phyloP scores from a whole-genome alignment of 1,140 invertebrate species.

The Procambarus clarkii region DNA sequence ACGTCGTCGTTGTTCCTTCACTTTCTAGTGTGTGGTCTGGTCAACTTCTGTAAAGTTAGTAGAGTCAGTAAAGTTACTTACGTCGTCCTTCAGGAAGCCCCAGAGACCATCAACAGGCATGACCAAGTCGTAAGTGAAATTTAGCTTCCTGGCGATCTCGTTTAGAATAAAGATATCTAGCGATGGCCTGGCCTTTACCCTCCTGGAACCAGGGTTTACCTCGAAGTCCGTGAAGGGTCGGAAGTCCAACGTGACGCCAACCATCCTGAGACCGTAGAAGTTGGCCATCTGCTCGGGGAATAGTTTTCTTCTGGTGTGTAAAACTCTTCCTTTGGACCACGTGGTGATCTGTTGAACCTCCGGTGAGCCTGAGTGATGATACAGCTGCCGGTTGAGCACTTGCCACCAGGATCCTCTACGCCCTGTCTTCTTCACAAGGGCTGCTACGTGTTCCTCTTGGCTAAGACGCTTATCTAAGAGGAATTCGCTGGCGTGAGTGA shows the following conservation, averaged over 20 bases:
- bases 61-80: background rate
- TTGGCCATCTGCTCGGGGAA: slow-evolving; percentile 58
- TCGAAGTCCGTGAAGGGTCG: slow-evolving; percentile 52
- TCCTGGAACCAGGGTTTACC: background rate
- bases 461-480: slow-evolving; percentile 40
- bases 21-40: too few species aligned
- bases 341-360: background rate
- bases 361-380: slow-evolving; percentile 37
- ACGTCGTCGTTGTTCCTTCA: too few species aligned
- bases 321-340: slow-evolving; percentile 5
- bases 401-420: background rate
- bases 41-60: too few species aligned
- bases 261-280: slow-evolving; percentile 45
- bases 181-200: slow-evolving; percentile 25
- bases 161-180: slow-evolving; percentile 49
- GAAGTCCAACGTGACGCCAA: slow-evolving; percentile 47
- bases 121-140: slow-evolving; percentile 59
- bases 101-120: slow-evolving; percentile 49
- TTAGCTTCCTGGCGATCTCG: slow-evolving; percentile 42
- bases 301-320: background rate
- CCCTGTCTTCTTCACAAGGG: background rate
- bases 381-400: slow-evolving; percentile 37
- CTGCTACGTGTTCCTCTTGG: slow-evolving; percentile 44
- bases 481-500: background rate
- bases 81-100: slow-evolving; percentile 19